A percentile compares a stretch with the other conserved stretches of the same genome.
Conservation (phyloP, 2,113 vertebrate genomes). For the Merops nubicus region DNA sequence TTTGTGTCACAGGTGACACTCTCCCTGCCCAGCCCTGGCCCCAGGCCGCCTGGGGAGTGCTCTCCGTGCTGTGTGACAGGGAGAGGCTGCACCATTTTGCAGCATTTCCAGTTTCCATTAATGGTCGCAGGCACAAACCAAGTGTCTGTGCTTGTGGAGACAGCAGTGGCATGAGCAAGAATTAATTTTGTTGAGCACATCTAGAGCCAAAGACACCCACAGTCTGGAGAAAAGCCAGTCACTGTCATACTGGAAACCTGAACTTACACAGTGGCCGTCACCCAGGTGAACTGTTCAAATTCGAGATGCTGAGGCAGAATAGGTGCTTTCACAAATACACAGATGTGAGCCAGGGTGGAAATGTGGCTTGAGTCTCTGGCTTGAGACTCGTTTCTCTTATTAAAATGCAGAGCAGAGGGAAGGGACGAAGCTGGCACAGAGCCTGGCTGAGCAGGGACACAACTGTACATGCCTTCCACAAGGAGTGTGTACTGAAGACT, state of each 20-base stretch:
- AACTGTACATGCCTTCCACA: background rate
- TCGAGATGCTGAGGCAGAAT: background rate
- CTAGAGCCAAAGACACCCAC: background rate
- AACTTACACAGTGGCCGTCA: background rate
- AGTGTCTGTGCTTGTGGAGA: background rate
- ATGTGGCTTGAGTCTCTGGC: background rate
- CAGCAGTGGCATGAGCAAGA: background rate
- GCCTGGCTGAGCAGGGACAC: background rate
- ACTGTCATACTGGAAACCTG: background rate
- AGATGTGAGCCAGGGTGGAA: background rate
- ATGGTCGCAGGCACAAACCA: background rate
- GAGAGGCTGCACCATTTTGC: background rate
- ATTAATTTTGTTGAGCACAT: background rate
- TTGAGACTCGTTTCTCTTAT: background rate
- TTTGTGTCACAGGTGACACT: background rate
- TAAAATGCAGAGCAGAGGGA: background rate
- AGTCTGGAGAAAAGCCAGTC: background rate
- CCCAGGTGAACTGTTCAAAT: background rate
- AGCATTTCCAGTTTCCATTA: background rate
- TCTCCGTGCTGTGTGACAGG: background rate
- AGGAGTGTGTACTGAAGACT: background rate
- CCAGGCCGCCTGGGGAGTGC: fast-evolving
- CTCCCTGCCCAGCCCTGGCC: background rate
- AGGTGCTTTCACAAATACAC: background rate
- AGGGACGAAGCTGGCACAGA: background rate